Evolutionary conservation across 2,888 invertebrate species (phyloP), one percentile per base, ranked within the genome.

Genomic region (Autographa gamma): DNA sequence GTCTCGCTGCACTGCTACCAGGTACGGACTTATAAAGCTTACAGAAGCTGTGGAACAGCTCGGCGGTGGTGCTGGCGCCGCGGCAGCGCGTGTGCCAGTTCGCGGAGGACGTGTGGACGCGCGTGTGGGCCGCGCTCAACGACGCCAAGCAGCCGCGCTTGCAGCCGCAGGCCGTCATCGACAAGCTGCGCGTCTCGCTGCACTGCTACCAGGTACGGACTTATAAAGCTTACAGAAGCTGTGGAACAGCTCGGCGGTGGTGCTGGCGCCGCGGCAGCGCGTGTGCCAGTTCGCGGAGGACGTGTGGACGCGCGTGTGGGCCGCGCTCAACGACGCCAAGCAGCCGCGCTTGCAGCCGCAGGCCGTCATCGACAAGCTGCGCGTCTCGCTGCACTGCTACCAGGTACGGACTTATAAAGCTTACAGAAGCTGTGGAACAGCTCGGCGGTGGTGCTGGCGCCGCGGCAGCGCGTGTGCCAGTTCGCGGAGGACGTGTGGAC

Each of bases 401-500:
- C n/a, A n/a, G n/a, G n/a, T n/a, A n/a, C n/a, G n/a, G n/a, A n/a
- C n/a, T n/a, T n/a, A n/a, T n/a, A n/a, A n/a, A n/a, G n/a, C n/a
- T n/a, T n/a, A n/a, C n/a, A 98, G 92, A 96, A 97, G 80, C 93
- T 98, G 64, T 98, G 97, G 97, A 98, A 98, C 88, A 97, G 98
- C 14, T 96, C 97, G 32, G 98, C 98, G 92, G 98, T 98, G 97
- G 95, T 98, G 63, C 93, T 98, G 66, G 97, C 98, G 4, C 98
- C 98, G 1, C 97, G 98, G 69, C 98, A 98, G 91, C 96, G 98
- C 75, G 96, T 98, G 61, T 96, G 97, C n/a, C 98, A 98, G 70
- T 98, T 98, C 91, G 96, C 97, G 64, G 97, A 97, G 76, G 98
- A 98, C 91, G 96, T 98, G 85, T 98, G 98, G 98, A 98, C 98